These are phyloP conservation scores for Myrmecobius fasciatus DNA, from an alignment of 2,113 vertebrate species.

Conservation along the genomic window DNA sequence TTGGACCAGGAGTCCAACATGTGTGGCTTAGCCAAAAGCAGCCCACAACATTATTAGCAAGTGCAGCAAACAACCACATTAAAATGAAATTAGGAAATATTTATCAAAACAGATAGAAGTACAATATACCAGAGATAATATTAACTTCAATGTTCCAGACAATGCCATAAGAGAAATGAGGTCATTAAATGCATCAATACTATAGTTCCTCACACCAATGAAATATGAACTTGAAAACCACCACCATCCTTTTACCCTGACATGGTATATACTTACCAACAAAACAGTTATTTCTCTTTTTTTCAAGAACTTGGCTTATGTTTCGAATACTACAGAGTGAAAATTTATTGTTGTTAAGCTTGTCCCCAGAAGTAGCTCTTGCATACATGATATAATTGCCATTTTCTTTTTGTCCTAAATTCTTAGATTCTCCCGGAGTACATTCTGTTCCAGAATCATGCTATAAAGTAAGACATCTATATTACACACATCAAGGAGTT, in stretches of 20 bases:
- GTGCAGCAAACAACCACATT: neutral
- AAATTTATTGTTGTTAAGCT: conserved; percentile 97
- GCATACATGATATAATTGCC: conserved; percentile 99
- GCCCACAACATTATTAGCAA: neutral
- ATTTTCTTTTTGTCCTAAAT: conserved; percentile 90
- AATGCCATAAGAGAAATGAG: neutral
- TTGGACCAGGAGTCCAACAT: neutral
- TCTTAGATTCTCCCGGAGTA: conserved; percentile 95
- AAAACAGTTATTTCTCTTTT: conserved; percentile 93
- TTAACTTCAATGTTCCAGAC: neutral
- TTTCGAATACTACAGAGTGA: conserved; percentile 95
- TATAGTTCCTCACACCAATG: neutral
- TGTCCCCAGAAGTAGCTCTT: conserved; percentile 97
- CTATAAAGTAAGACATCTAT: conserved; percentile 83
- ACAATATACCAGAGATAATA: neutral
- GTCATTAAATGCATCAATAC: neutral
- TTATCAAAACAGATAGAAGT: neutral
- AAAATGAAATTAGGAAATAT: neutral
- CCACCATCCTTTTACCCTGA: neutral
- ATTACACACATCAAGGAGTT: conserved; percentile 54
- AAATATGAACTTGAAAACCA: neutral
- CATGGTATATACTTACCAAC: conserved; percentile 90
- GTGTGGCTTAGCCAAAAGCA: neutral
- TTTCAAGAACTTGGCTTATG: conserved; percentile 94
- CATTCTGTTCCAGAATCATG: conserved; percentile 97